Base-by-base conservation (phyloP, 2,888 invertebrate species). In the Chymomyza caudatula region DNA sequence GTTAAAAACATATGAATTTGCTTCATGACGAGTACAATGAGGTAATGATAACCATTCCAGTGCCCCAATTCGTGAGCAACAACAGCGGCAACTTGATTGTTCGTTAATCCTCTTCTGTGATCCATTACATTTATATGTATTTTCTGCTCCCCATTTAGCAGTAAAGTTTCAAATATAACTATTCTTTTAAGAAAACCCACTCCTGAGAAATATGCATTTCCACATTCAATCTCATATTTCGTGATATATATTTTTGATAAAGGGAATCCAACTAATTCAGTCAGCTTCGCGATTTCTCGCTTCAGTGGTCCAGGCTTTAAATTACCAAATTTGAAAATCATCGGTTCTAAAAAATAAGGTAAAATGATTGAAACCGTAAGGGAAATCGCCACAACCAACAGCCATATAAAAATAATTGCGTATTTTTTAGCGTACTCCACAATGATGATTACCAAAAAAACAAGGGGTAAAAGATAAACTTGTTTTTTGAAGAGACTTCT, bases 41-140 rank as follows among this genome's bases (percentile, higher is more conserved):
- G 29, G 29, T 49, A 58, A 49, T 59, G 49, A 8, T 29, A 59
- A 23, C 49, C n/a, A 13, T 20, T 59, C 58, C 58, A 59, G 11
- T 58, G 58, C 23, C 58, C 58, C 25, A 49, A 19, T 25, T 59
- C 58, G 20, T 59, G 58, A 2, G 58, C 58, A 59, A 51, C 23
- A 2, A 59, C 58, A 19, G 58, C 58, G 0, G 49, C 19, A 15
- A 59, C 49, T 49, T 49, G 25, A 5, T 49, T 59, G 13, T n/a
- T 47, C 3, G 29, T 15, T 1, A 59, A 49, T 17, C 58, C 58
- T 47, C 25, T 37, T 15, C 25, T 29, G 2, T 4, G 22, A 4
- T 23, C 19, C 11, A 29, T 20, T 23, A 13, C 15, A 11, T 19
- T 49, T 11, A 0, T 49, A 25, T 20, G 19, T 17, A 13, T 8